These are phyloP conservation scores for Hyphantria cunea DNA, from an alignment of 1,140 invertebrate species.

Conservation along the genomic window DNA sequence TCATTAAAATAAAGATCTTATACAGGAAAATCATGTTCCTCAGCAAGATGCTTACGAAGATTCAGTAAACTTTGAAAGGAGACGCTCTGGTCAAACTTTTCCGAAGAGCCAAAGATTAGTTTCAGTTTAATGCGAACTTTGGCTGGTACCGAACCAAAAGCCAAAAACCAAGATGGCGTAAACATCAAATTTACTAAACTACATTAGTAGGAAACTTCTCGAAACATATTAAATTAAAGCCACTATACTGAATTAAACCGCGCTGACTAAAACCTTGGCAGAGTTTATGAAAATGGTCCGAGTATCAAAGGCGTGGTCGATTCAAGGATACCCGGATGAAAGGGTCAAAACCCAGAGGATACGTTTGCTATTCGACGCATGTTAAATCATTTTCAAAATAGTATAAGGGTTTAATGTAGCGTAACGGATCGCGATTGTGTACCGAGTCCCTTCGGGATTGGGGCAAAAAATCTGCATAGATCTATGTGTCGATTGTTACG, in stretches of 20 bases:
- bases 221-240: neutral
- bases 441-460: no score
- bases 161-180: neutral
- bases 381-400: neutral
- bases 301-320: neutral
- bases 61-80: neutral
- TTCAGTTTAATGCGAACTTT: neutral
- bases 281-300: neutral
- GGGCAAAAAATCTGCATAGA: no score
- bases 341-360: no score
- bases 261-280: neutral
- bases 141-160: no score
- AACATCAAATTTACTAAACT: neutral
- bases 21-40: no score
- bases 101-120: neutral
- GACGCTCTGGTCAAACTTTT: neutral
- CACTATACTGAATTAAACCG: neutral
- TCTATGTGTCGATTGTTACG: no score
- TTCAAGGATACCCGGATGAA: constrained; percentile 9
- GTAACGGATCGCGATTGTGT: no score
- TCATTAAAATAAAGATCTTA: no score
- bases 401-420: no score
- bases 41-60: no score
- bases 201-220: neutral
- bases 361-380: constrained; percentile 12